These are phyloP conservation scores for Medauroidea extradentata DNA, from an alignment of 1,140 invertebrate species.

Conservation along the genomic window DNA sequence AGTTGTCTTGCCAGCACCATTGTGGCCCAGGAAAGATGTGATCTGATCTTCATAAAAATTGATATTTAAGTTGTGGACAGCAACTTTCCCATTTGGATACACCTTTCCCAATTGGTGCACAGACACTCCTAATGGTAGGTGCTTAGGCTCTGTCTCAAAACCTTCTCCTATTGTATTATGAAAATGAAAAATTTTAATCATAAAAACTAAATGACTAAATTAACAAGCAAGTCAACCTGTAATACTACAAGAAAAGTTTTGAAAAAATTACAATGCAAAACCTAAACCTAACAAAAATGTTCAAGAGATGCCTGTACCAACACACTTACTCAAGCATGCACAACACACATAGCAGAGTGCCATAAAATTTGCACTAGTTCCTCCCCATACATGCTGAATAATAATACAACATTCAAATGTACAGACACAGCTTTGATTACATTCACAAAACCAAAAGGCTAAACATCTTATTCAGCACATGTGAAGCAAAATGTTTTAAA, in stretches of 20 bases:
- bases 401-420: no score
- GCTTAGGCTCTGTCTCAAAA: conserved; percentile 15
- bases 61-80: conserved; percentile 10
- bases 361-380: no score
- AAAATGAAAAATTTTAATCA: neutral
- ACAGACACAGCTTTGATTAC: no score
- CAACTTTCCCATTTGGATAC: conserved; percentile 15
- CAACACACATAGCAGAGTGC: no score
- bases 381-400: no score
- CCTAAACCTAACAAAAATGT: neutral
- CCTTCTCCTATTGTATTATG: neutral
- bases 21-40: conserved; percentile 82
- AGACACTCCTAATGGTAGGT: conserved; percentile 12
- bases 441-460: no score
- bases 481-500: no score
- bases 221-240: neutral
- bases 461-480: no score
- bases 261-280: neutral
- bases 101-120: conserved; percentile 15
- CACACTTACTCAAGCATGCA: neutral
- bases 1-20: conserved; percentile 79
- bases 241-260: neutral
- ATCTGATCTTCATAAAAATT: conserved; percentile 63
- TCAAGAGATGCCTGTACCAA: neutral
- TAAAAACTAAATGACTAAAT: neutral